Evolutionary conservation across 2,113 vertebrate genomes (phyloP).

Genomic region (Nycticebus coucang): DNA sequence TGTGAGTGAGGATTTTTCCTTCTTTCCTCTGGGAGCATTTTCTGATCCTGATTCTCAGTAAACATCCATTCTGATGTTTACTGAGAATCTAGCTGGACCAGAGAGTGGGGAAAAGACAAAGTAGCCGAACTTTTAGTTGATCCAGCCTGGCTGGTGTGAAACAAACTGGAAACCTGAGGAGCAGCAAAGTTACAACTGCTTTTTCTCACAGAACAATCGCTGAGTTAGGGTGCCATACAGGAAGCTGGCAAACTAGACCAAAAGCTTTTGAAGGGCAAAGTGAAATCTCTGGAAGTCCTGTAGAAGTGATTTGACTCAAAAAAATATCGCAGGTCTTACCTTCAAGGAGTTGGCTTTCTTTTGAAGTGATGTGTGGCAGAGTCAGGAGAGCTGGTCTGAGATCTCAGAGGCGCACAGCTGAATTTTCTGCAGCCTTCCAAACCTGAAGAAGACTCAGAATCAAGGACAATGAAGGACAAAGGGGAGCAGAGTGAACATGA

Average conservation of each 20-base stretch:
- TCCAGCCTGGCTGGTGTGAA: neutral
- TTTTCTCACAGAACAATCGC: neutral
- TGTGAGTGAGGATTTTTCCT: constrained; percentile 12
- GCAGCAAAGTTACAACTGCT: neutral
- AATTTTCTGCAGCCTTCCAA: neutral
- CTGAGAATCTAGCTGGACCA: neutral
- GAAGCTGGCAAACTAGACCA: neutral
- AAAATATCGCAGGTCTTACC: neutral
- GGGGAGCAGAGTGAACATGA: accelerated
- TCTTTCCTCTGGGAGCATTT: neutral
- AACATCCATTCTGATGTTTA: too few species aligned
- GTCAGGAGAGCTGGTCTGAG: neutral
- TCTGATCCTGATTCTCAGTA: neutral
- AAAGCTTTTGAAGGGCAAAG: neutral
- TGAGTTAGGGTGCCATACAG: neutral
- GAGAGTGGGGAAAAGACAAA: neutral
- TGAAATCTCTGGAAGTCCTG: neutral
- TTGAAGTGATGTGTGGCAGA: neutral
- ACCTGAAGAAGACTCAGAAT: neutral
- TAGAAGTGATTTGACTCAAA: neutral
- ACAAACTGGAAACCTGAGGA: neutral
- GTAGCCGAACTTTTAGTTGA: neutral
- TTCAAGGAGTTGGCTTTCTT: neutral
- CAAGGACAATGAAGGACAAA: neutral
- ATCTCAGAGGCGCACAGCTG: neutral